A percentile compares a stretch with the other conserved stretches of the same genome.
phyloP scores from a whole-genome alignment of 1,140 invertebrate species.

The Dicyema japonicum region DNA sequence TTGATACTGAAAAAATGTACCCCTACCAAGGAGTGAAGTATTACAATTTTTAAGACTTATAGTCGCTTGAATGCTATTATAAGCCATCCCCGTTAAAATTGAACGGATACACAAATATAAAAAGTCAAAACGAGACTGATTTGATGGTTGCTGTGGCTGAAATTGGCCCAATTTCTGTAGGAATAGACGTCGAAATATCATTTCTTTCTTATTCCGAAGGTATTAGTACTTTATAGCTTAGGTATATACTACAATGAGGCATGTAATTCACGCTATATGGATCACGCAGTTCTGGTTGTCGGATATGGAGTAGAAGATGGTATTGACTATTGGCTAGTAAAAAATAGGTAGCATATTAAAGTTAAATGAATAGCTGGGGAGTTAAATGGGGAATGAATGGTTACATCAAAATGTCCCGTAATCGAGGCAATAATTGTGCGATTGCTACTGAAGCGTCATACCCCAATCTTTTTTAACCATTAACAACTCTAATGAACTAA shows the following conservation, averaged over 20 bases:
- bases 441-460: constrained; percentile 14
- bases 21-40: constrained; percentile 4
- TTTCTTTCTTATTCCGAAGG: constrained; percentile 38
- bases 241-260: constrained; percentile 1
- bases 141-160: constrained; percentile 31
- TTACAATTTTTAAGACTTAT: constrained; percentile 8
- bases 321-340: constrained; percentile 26
- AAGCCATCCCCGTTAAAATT: constrained; percentile 5
- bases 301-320: constrained; percentile 26
- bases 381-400: constrained; percentile 37
- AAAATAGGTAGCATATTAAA: constrained; percentile 18
- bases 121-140: constrained; percentile 6
- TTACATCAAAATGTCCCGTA: constrained; percentile 16
- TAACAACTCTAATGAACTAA: too few relatives aligned
- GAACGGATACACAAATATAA: constrained; percentile 8
- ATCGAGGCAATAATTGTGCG: constrained; percentile 16
- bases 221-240: constrained; percentile 28
- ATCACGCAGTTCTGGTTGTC: constrained; percentile 24
- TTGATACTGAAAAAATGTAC: constrained; percentile 1
- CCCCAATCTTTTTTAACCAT: constrained; percentile 13
- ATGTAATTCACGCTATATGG: constrained; percentile 6
- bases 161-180: constrained; percentile 38
- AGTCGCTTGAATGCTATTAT: constrained; percentile 25
- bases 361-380: constrained; percentile 34
- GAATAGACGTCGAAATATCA: constrained; percentile 50